phyloP scores from a whole-genome alignment of 2,113 vertebrate species.

The Pelmatolapia mariae region DNA sequence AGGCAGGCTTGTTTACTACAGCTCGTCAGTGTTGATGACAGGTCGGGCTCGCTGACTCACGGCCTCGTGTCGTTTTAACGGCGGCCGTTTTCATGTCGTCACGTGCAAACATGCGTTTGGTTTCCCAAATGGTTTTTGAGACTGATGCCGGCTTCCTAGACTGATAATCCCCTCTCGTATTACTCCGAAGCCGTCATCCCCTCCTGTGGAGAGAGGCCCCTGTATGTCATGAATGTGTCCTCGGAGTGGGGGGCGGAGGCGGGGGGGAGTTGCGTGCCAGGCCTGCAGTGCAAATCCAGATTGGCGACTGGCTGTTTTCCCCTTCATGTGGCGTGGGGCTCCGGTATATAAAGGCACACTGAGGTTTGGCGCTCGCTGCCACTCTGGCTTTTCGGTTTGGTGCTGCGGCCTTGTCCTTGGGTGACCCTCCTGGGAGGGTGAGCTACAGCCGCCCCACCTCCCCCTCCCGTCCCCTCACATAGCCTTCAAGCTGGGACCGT shows the following conservation, averaged over 20 bases:
- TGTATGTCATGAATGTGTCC: not conserved
- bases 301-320: constrained; percentile 32
- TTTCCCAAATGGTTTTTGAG: not conserved
- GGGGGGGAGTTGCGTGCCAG: not conserved
- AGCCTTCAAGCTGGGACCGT: not conserved
- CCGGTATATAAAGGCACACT: constrained; percentile 37
- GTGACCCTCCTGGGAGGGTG: constrained; percentile 43
- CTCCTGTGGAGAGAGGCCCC: not conserved
- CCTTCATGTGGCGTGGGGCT: constrained; percentile 44
- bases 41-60: not conserved
- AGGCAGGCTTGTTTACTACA: constrained; percentile 6
- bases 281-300: constrained; percentile 23
- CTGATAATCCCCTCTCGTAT: constrained; percentile 24
- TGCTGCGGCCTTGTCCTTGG: constrained; percentile 46
- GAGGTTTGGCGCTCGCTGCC: constrained; percentile 36
- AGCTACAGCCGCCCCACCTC: constrained; percentile 4
- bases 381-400: constrained; percentile 32
- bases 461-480: not conserved
- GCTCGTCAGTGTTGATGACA: constrained; percentile 3
- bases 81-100: constrained; percentile 4
- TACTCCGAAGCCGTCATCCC: not conserved
- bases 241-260: not conserved
- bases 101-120: not conserved
- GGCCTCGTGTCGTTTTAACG: not conserved
- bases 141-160: not conserved